Percentiles rank a stretch among this genome's conserved stretches.
These are phyloP conservation scores for Acleris emargana DNA, from an alignment of 2,888 invertebrate genomes.

Conservation along the genomic window DNA sequence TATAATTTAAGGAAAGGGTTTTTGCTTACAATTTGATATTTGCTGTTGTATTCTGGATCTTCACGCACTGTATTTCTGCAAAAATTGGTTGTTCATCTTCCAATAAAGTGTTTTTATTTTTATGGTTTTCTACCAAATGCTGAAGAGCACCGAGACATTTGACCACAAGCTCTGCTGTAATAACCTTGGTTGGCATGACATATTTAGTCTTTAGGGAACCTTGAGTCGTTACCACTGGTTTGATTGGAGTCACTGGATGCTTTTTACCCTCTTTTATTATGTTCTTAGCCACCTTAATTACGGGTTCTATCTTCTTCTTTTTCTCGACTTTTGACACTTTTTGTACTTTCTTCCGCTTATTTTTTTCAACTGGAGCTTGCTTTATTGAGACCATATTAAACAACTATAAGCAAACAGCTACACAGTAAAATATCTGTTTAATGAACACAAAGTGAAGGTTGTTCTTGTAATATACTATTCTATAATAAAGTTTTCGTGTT, in stretches of 20 bases:
- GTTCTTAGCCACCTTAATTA: slow-evolving; percentile 28
- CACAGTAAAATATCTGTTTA: neutral
- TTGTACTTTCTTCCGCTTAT: slow-evolving; percentile 29
- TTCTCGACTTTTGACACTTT: slow-evolving; percentile 36
- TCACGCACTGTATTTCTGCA: slow-evolving; percentile 85
- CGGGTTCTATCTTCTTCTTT: slow-evolving; percentile 35
- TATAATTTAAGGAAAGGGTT: slow-evolving; percentile 41
- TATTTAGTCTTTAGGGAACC: slow-evolving; percentile 55
- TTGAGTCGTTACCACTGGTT: slow-evolving; percentile 35
- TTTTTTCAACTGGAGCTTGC: slow-evolving; percentile 36
- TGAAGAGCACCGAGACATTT: slow-evolving; percentile 63
- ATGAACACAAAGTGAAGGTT: neutral
- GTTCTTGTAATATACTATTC: no score
- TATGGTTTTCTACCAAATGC: slow-evolving; percentile 55
- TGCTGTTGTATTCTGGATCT: slow-evolving; percentile 85
- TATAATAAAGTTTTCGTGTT: no score
- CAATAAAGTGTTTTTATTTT: slow-evolving; percentile 78
- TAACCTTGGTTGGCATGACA: slow-evolving; percentile 63
- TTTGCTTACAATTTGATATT: slow-evolving; percentile 85
- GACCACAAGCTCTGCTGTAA: slow-evolving; percentile 58
- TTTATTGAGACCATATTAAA: slow-evolving; percentile 44
- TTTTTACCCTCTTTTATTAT: slow-evolving; percentile 19
- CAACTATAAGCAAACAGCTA: neutral
- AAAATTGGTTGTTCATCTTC: slow-evolving; percentile 83
- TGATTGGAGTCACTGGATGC: slow-evolving; percentile 12